Evolutionary conservation across 2,888 invertebrate species (phyloP), one percentile per base, ranked within the genome.

Genomic region (Chymomyza amoena): DNA sequence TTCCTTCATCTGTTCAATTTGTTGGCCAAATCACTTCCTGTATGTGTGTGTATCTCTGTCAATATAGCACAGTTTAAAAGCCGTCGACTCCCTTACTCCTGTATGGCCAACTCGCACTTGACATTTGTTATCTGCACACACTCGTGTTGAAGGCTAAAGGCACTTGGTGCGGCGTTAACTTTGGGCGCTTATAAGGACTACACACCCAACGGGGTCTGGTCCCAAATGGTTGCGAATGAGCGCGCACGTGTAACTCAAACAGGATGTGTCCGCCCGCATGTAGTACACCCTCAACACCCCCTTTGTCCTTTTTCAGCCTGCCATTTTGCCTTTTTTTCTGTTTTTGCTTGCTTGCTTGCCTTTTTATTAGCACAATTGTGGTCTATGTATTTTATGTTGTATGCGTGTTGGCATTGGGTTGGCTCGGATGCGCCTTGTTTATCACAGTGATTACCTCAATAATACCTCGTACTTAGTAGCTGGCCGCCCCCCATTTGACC

Each of bases 391-490:
- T 64, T 32, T 16, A 56, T 39, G 56, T 36, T 63, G 51, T 50
- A 36, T 63, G 52, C 39, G 32, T 52, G 25, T 25, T 15, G 15
- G 32, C 32, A 54, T 45, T 50, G 59, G 25, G 59, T 45, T 62
- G 62, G 13, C 61, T 67, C 67, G 25, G 18, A 61, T 18, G 10
- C 36, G 36, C 56, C 52, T 62, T 67, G 67, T 67, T 67, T 67
- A 67, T 67, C 67, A 67, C 57, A 62, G 57, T 50, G 67, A 61
- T 67, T 67, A 67, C 57, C 66, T 39, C 60, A 36, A 62, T 67
- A 62, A 67, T 67, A 39, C 52, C 45, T 39, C 57, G 60, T 61
- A 32, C 60, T 60, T 60, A 60, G 52, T 51, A 51, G 51, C 62
- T 62, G 50, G 20, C 51, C 54, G 32, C 36, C 39, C 36, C 36